Base-by-base conservation (phyloP, 2,113 vertebrate genomes). In the Trogon surrucura region DNA sequence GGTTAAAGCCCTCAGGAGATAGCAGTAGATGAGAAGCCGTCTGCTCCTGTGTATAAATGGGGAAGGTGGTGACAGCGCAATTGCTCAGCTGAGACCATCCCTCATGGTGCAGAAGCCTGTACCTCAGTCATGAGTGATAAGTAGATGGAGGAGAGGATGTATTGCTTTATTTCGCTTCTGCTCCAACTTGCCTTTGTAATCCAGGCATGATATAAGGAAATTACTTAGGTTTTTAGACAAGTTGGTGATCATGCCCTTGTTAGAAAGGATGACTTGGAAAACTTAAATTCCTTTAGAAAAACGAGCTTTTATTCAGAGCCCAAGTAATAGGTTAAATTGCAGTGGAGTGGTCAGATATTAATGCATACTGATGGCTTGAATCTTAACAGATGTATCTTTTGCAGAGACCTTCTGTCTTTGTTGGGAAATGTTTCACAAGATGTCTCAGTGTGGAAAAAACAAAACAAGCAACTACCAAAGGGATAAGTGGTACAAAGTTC, bases 401-500 rank as follows among this genome's bases (percentile, higher is more conserved):
- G 69, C 21, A 69, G 62, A 80, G 4, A 29, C 21, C 10, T 54
- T 73, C 36, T 90, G 10, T 50, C 41, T 86, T 80, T 61, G 14
- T 23, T 51, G 26, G 23, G 26, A 88, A 45, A 45, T 45, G 4
- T 62, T 85, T 92, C 51, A 53, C 12, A 61, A 72, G 48, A 41
- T 0, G 1, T 38, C 73, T 20, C 10, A 36, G 47, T 74, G 48
- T 3, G 30, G 41, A 78, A 74, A 32, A 70, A 61, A 9, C 13
- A 10, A 2, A 12, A 0, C 1, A 61, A 8, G 11, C n/a, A 3
- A 3, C 27, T 65, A 54, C 26, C 1, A 64, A 75, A 60, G 12
- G 3, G 9, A 44, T 1, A 75, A 62, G 67, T 65, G 5, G 34
- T 71, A 72, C 4, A 0, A 69, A 90, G 58, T 65, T 83, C 26